A percentile compares a stretch with the other conserved stretches of the same genome.
Conservation (phyloP, 2,888 invertebrate genomes). For the Chirona hameri region DNA sequence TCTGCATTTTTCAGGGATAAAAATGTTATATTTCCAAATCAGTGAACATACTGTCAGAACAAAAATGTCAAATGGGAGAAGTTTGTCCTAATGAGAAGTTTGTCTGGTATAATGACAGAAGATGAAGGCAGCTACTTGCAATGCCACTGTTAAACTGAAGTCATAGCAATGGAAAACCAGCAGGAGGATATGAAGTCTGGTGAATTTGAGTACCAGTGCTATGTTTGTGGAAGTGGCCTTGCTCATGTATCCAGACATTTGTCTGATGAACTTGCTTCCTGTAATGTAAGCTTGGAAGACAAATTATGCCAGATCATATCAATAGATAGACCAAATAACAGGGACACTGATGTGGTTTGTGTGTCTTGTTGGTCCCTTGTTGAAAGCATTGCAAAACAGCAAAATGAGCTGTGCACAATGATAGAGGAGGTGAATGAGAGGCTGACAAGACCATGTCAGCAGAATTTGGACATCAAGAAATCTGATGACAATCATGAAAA, state of each 20-base stretch:
- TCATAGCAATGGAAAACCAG: too few species aligned
- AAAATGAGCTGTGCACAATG: neutral
- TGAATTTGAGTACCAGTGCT: neutral
- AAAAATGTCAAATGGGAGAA: too few species aligned
- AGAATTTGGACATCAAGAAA: neutral
- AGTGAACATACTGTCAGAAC: too few species aligned
- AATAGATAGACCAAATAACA: neutral
- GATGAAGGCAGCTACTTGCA: too few species aligned
- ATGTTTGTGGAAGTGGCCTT: neutral
- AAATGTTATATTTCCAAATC: too few species aligned
- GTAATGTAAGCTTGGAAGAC: neutral
- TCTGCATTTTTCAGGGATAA: too few species aligned
- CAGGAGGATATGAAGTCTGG: too few species aligned
- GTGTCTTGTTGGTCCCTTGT: neutral
- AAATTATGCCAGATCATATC: neutral
- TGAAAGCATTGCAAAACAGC: neutral
- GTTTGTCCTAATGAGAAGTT: too few species aligned
- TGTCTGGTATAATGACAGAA: too few species aligned
- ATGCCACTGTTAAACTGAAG: too few species aligned
- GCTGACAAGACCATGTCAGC: neutral
- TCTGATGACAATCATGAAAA: neutral
- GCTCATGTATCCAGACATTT: neutral
- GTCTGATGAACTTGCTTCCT: neutral
- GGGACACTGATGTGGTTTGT: neutral
- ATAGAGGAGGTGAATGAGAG: neutral